Evolutionary conservation across 1,140 invertebrate species (phyloP).

Genomic region (Tigriopus japonicus): DNA sequence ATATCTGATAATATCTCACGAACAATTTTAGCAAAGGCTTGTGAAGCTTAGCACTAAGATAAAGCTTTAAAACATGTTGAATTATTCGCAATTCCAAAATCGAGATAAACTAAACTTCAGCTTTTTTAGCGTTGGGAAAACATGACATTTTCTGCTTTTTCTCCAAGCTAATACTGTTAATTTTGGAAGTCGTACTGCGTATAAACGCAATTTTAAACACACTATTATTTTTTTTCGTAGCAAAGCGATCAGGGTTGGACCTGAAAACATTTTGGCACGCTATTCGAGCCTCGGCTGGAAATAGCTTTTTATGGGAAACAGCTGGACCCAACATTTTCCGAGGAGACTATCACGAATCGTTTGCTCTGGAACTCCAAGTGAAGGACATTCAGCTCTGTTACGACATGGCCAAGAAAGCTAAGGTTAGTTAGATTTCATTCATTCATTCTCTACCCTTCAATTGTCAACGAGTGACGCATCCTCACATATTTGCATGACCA

Average conservation of each 20-base stretch:
- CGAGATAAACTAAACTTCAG: too few relatives aligned
- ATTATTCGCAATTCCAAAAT: too few relatives aligned
- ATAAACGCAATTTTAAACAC: too few relatives aligned
- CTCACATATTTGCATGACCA: too few relatives aligned
- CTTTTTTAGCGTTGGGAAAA: too few relatives aligned
- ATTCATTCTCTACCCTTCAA: neutral
- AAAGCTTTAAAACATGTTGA: too few relatives aligned
- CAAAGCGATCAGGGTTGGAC: constrained; percentile 17
- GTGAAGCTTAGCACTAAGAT: too few relatives aligned
- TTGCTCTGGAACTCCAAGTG: constrained; percentile 17
- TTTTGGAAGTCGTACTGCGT: too few relatives aligned
- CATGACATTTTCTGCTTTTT: too few relatives aligned
- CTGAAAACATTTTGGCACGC: constrained; percentile 18
- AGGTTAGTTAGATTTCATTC: constrained; percentile 12
- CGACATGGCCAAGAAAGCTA: constrained; percentile 19
- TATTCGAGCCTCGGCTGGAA: constrained; percentile 18
- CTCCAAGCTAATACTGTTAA: too few relatives aligned
- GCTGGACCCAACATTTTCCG: constrained; percentile 17
- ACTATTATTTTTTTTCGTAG: constrained; percentile 7
- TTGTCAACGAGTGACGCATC: neutral
- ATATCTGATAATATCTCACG: too few relatives aligned
- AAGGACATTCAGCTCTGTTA: constrained; percentile 20
- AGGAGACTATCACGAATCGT: constrained; percentile 18
- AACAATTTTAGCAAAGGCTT: too few relatives aligned
- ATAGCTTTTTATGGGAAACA: constrained; percentile 20